Base-by-base conservation (phyloP, 1,140 invertebrate genomes). In the Euwallacea fornicatus region DNA sequence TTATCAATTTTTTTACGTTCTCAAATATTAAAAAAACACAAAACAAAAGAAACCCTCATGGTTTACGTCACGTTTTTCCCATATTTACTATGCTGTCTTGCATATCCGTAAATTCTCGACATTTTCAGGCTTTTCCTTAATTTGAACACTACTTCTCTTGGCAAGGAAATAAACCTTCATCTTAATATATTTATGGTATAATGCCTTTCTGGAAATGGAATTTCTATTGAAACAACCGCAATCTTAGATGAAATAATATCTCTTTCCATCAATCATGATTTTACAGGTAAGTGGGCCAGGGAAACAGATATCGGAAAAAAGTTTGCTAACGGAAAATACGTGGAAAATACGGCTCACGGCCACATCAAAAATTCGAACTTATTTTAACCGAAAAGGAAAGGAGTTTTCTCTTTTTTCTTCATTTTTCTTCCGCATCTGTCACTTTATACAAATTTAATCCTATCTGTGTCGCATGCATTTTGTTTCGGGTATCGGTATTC, bases 381-480 rank as follows among this genome's bases (percentile, higher is more conserved):
- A 15, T 55, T 63, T 63, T 44, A 33, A 11, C 41, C 42, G 42
- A 55, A 63, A 56, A 42, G 42, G 44, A 63, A 69, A 55, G 46
- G 13, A 63, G 60, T 44, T 55, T 70, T 63, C 42, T 53, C 47
- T 46, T 70, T 70, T 63, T 42, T 70, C 59, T 59, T 43, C 54
- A 70, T 70, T 71, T 71, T 60, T 64, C 62, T 50, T 66, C 50
- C 42, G 55, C 69, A 71, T 65, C 55, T 66, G 64, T 72, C 71
- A 68, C 71, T 68, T 63, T 72, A 72, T 66, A 67, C 71, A 72
- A 72, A 72, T 72, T 72, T 72, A 72, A 72, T 72, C 64, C 65
- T 66, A 60, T 67, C 61, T 63, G 50, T 68, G 71, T 72, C 71
- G 56, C 53, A 62, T 72, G 71, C 71, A 63, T 72, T 72, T 72